These are phyloP conservation scores for Rhadinocentrus ornatus DNA, from an alignment of 2,797 vertebrate genomes.

Conservation along the genomic window DNA sequence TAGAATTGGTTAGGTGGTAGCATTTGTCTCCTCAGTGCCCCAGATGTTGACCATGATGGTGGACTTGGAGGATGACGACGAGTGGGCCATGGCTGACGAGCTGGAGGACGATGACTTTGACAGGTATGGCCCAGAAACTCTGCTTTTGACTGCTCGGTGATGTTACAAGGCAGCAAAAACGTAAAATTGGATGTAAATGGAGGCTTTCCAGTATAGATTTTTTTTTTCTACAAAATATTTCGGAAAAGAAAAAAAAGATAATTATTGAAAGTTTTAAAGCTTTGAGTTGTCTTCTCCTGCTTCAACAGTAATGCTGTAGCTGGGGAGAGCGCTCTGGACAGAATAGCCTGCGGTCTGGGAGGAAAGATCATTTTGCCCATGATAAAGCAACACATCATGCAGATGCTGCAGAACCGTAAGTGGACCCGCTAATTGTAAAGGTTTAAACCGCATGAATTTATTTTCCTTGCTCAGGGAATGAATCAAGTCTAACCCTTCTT, in stretches of 20 bases:
- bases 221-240: too few species aligned
- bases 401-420: conserved; percentile 99
- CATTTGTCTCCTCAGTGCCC: conserved; percentile 84
- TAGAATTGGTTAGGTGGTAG: neutral
- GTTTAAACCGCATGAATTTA: neutral
- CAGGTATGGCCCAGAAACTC: conserved; percentile 80
- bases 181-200: neutral
- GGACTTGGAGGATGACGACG: conserved; percentile 97
- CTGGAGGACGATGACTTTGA: conserved; percentile 98
- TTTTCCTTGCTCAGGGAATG: too few species aligned
- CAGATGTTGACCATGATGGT: conserved; percentile 99
- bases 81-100: conserved; percentile 97
- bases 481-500: too few species aligned
- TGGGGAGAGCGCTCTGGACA: conserved; percentile 96
- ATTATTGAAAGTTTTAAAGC: neutral
- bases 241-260: too few species aligned
- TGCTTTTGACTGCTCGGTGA: too few species aligned
- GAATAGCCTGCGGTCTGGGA: conserved; percentile 96
- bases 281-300: neutral
- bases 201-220: too few species aligned
- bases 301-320: conserved; percentile 91
- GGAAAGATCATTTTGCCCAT: conserved; percentile 97
- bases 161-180: neutral
- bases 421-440: conserved; percentile 6
- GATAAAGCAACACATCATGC: conserved; percentile 99